These are phyloP conservation scores for Emydocephalus ijimae DNA, from an alignment of 2,113 vertebrate genomes.

Conservation along the genomic window DNA sequence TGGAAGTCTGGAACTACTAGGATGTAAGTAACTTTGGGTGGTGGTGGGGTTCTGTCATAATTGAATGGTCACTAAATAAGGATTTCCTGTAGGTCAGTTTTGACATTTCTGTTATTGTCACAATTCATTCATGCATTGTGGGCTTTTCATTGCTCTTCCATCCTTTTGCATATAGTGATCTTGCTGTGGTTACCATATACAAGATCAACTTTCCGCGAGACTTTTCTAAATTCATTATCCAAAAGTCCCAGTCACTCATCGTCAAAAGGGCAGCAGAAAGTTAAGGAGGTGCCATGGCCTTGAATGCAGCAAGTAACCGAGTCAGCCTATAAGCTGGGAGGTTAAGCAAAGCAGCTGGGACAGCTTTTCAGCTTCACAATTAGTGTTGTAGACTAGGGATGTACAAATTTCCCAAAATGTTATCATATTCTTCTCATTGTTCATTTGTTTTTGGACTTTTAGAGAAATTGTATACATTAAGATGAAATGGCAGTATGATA, in stretches of 20 bases:
- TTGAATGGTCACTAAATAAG: neutral
- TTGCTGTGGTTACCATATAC: neutral
- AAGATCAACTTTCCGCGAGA: neutral
- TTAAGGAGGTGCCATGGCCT: neutral
- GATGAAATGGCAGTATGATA: neutral
- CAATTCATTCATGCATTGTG: neutral
- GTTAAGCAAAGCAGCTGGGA: neutral
- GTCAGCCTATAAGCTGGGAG: neutral
- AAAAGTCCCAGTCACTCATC: neutral
- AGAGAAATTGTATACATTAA: neutral
- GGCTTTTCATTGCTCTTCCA: neutral
- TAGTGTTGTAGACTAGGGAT: neutral
- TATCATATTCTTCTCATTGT: neutral
- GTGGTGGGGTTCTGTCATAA: neutral
- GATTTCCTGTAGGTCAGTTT: neutral
- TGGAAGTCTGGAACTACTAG: neutral
- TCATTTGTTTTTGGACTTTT: neutral
- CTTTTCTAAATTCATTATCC: neutral
- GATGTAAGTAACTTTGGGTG: neutral
- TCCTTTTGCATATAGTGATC: neutral
- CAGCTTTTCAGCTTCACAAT: neutral
- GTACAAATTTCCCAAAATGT: neutral
- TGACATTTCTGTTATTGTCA: neutral
- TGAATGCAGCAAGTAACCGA: neutral
- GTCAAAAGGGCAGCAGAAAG: neutral